Evolutionary conservation across 2,888 invertebrate genomes (phyloP).

Genomic region (Dryobota labecula): DNA sequence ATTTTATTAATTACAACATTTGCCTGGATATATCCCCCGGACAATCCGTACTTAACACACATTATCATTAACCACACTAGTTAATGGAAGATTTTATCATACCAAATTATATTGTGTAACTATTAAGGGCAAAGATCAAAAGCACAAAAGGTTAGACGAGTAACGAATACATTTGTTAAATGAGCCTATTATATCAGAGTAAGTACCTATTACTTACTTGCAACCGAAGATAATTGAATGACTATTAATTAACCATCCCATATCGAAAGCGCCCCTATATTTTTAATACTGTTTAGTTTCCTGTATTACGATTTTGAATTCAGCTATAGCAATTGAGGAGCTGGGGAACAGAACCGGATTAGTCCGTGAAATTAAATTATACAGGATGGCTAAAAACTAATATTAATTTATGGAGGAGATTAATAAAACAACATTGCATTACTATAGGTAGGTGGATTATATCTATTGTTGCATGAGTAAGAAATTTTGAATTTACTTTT

Average conservation of each 20-base stretch:
- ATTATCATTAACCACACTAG: slow-evolving; percentile 7
- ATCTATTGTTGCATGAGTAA: too few species aligned
- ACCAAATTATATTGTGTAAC: slow-evolving; percentile 36
- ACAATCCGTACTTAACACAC: slow-evolving; percentile 15
- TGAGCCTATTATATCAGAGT: slow-evolving; percentile 24
- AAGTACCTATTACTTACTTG: slow-evolving; percentile 32
- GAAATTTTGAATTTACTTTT: too few species aligned
- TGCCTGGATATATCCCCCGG: not conserved
- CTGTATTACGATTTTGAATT: not conserved
- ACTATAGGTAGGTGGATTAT: too few species aligned
- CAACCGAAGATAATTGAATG: slow-evolving; percentile 21
- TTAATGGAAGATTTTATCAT: slow-evolving; percentile 31
- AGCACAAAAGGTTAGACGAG: slow-evolving; percentile 50
- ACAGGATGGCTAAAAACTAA: too few species aligned
- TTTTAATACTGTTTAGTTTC: not conserved
- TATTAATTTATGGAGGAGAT: too few species aligned
- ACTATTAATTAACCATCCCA: slow-evolving; percentile 21
- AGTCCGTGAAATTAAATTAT: too few species aligned
- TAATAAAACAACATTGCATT: too few species aligned
- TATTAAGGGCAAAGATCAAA: slow-evolving; percentile 43
- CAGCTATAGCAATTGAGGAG: not conserved
- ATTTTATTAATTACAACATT: slow-evolving; percentile 9
- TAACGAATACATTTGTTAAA: slow-evolving; percentile 43
- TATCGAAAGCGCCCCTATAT: slow-evolving; percentile 1
- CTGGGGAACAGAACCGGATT: too few species aligned